A percentile compares a stretch with the other conserved stretches of the same genome.
These are phyloP conservation scores for Centropus bengalensis DNA, from an alignment of 2,113 vertebrate genomes.

Conservation along the genomic window DNA sequence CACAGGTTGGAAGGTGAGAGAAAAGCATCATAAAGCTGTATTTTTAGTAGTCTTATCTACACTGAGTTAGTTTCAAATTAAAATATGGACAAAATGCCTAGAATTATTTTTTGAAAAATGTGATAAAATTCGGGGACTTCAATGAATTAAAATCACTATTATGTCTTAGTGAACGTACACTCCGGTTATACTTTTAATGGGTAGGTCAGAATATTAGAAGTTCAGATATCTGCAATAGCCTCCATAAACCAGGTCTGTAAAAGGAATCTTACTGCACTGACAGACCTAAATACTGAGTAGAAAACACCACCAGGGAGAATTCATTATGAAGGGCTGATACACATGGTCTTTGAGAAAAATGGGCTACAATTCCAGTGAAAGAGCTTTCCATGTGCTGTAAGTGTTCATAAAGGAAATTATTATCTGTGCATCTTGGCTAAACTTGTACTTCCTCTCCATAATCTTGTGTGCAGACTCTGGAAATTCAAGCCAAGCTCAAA, in stretches of 20 bases:
- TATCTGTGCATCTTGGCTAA: background rate
- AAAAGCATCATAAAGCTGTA: background rate
- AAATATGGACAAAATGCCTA: background rate
- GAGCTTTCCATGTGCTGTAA: background rate
- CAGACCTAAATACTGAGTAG: background rate
- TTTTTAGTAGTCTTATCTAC: slow-evolving; percentile 30
- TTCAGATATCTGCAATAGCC: background rate
- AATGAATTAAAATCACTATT: background rate
- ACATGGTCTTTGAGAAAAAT: background rate
- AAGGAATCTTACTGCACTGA: background rate
- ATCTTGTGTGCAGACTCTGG: background rate
- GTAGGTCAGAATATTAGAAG: background rate
- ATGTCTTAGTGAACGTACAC: background rate
- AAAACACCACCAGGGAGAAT: background rate
- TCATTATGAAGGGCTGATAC: background rate
- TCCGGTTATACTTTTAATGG: background rate
- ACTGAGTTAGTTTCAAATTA: background rate
- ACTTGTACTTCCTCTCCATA: background rate
- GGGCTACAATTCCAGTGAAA: background rate
- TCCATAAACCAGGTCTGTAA: background rate
- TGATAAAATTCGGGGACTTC: background rate
- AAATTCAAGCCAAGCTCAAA: background rate
- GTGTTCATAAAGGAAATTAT: background rate
- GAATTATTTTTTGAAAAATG: background rate
- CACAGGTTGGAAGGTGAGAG: background rate